phyloP scores from a whole-genome alignment of 2,888 invertebrate genomes.

The Zaprionus lineosus region DNA sequence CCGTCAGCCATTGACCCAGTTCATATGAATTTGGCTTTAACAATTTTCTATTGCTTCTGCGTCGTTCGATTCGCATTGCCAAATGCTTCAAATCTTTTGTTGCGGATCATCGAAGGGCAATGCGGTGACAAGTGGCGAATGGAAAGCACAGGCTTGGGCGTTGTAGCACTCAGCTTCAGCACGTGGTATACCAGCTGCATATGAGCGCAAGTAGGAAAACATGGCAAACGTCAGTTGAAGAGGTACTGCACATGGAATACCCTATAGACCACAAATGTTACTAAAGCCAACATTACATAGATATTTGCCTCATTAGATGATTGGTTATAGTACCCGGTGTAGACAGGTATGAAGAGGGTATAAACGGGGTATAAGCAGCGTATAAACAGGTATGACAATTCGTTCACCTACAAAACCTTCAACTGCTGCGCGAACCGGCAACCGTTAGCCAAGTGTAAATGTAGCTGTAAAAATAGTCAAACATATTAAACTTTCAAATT shows the following conservation, averaged over 20 bases:
- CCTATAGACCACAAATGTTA: too few species aligned
- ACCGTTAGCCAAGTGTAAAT: constrained; percentile 33
- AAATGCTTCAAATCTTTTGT: constrained; percentile 32
- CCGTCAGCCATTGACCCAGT: constrained; percentile 69
- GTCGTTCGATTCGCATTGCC: constrained; percentile 40
- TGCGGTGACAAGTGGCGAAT: constrained; percentile 25
- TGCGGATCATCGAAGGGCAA: constrained; percentile 40
- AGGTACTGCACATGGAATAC: too few species aligned
- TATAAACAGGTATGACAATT: constrained; percentile 15
- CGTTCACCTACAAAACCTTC: constrained; percentile 21
- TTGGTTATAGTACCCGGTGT: too few species aligned
- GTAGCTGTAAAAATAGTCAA: constrained; percentile 34
- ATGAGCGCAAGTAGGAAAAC: too few species aligned
- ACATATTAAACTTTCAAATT: background rate
- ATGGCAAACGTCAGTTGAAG: too few species aligned
- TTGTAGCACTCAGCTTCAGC: too few species aligned
- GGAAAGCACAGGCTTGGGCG: too few species aligned
- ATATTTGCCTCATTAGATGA: too few species aligned
- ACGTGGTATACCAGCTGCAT: background rate
- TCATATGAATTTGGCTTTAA: constrained; percentile 25
- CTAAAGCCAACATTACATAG: too few species aligned
- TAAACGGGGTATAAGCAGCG: background rate
- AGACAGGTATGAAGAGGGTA: too few species aligned
- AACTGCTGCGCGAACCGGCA: constrained; percentile 23
- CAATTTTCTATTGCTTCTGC: background rate